Evolutionary conservation across 2,113 vertebrate genomes (phyloP), one percentile per base, ranked within the genome.

Genomic region (Eubucco bourcierii): DNA sequence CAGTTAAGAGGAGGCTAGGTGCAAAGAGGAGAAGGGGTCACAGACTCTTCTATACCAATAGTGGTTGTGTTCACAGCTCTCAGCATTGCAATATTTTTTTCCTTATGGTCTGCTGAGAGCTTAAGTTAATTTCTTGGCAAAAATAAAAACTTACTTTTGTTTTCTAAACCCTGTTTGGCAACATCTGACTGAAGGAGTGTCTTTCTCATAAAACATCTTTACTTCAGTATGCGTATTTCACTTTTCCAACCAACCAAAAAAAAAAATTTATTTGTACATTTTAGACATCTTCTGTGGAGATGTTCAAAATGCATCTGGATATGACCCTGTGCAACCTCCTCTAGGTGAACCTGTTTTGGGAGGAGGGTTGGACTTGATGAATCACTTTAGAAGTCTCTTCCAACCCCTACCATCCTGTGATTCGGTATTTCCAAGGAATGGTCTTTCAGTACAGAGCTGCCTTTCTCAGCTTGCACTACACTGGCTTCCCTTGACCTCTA

Each of bases 391-490:
- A 56, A 15, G 28, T 56, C 55, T 29, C 27, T 56, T 56, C 53
- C 25, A 29, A 56, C 25, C 53, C 27, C 15, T 56, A 16, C 27
- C 28, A 56, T 56, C 15, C 55, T 56, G 55, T 29, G 55, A 56
- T 53, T 53, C 52, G 27, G 8, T 61, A 11, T 83, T 73, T 90
- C 67, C 15, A 61, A 70, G 31, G 39, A 83, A 56, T 6, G 2
- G 2, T 34, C 50, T 83, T 90, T 70, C 31, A 79, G 58, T 12
- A 8, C 0, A 0, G 16, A 75, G 31, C 16, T 80, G 24, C 6
- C 50, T 64, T 24, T 65, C 21, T 61, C 37, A 53, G 18, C 4
- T 70, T 82, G 25, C 29, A 7, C 12, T 67, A 10, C 5, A 3
- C 3, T 47, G 19, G 47, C 24, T 60, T 66, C 28, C 16, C 74